Evolutionary conservation across 1,140 invertebrate genomes (phyloP).

Genomic region (Bombus breviceps): DNA sequence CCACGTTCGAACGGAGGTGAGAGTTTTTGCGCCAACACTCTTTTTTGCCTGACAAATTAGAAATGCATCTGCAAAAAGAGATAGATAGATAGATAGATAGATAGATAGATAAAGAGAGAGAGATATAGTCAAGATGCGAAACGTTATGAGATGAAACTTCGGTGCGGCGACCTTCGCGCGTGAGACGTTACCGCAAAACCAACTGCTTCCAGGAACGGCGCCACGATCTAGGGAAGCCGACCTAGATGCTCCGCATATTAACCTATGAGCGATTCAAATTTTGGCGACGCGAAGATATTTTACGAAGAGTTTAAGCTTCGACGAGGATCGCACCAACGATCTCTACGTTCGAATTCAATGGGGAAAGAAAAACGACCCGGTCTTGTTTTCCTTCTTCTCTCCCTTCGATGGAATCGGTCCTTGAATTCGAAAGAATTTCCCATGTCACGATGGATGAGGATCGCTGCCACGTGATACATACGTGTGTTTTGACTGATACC

Average conservation of each 20-base stretch:
- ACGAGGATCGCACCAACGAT: not conserved
- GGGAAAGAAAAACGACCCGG: too few species aligned
- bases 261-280: not conserved
- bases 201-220: conserved; percentile 9
- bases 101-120: too few species aligned
- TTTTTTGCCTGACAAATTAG: too few species aligned
- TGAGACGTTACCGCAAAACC: not conserved
- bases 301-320: not conserved
- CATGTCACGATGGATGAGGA: conserved; percentile 50
- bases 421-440: conserved; percentile 42
- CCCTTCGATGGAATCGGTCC: not conserved
- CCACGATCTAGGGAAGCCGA: not conserved
- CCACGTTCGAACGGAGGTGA: too few species aligned
- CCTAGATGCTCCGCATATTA: conserved; percentile 19
- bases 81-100: not conserved
- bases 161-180: not conserved
- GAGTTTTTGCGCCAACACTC: not conserved
- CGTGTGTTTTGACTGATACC: conserved; percentile 55
- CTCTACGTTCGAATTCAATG: not conserved
- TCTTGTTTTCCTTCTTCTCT: not conserved
- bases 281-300: not conserved
- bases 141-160: conserved; percentile 23
- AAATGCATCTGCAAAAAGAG: not conserved
- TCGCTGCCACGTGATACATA: conserved; percentile 57
- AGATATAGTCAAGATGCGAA: too few species aligned